Evolutionary conservation across 1,140 invertebrate species (phyloP), one percentile per base, ranked within the genome.

Genomic region (Pachypsylla venusta): DNA sequence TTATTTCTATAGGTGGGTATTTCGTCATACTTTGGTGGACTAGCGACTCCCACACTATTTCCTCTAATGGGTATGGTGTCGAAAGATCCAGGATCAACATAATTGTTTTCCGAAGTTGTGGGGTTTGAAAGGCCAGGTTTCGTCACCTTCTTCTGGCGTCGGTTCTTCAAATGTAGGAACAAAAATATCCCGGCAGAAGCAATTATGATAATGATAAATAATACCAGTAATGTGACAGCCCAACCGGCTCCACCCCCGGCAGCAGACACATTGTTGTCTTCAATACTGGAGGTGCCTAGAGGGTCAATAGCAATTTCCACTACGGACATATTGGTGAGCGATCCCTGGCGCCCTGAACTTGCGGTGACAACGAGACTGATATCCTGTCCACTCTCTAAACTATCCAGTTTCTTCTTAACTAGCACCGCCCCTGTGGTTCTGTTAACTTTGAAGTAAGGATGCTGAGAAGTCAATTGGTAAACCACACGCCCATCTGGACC

Each of bases 381-480:
- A 63, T 85, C 82, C 65, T 81, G 77, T 1, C 82, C 81, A 5
- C 77, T 73, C 60, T 78, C 77, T 63, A 82, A 76, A 7, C 76
- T 69, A 40, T 70, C 67, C 10, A 93, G 73, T 68, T 87, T 85
- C 66, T 85, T 83, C 66, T 84, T 87, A 16, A 95, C 76, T 27
- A 87, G 80, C 24, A 97, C 79, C 0, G 85, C 82, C 1, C 94
- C 93, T 2, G 85, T 92, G 1, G 89, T 93, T 62, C 87, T 76
- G 69, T 97, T 95, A 14, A 98, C 81, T 72, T 87, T 87, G 69
- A 97, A 94, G 67, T 90, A 87, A 0, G 83, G 79, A 72, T 91
- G 82, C 54, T 86, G 84, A 0, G 84, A 84, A 10, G 82, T 83
- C 13, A 95, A 67, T 63, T 90, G 84, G 69, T 96, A 98, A 0